Evolutionary conservation across 2,797 vertebrate genomes (phyloP), one percentile per base, ranked within the genome.

Genomic region (Cryptoblepharus egeriae): DNA sequence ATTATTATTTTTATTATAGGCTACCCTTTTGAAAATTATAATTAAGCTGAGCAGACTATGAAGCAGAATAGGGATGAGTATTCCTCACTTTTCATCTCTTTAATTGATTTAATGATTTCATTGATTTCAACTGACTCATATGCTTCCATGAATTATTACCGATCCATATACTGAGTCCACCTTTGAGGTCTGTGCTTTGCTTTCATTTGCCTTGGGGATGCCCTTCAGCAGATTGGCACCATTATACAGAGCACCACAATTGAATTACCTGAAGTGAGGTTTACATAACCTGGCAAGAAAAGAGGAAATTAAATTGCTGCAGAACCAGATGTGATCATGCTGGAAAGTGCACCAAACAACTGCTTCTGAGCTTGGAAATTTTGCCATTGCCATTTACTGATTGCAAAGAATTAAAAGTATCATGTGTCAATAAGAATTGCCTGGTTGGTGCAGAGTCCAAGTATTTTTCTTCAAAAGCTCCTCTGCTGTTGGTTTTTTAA

Each of bases 341-440:
- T 64, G 60, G 67, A 74, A 49, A 82, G 64, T 30, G 55, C 74
- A 61, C 11, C 24, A 28, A 60, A 74, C 30, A 65, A 61, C 22
- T 30, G 22, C 15, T 75, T 32, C 57, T 67, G 42, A 63, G 64
- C 70, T 74, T 28, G 42, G 42, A 73, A 69, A 78, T 52, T 57
- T 75, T 75, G 32, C n/a, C 42, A 69, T 22, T n/a, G 20, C 35
- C 61, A 75, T 74, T 39, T 69, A 75, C 63, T 75, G 63, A 86
- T 82, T 81, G 78, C 30, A 71, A 30, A 52, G 75, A 60, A 81
- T 55, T 61, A 75, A 82, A 82, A 39, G 55, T 74, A 28, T 79
- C 42, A 86, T 70, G 63, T 79, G 52, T 75, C 42, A 55, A 42
- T 63, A 78, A 55, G 57, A 35, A 69, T 55, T 73, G 32, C 18